A percentile compares a stretch with the other conserved stretches of the same genome.
Evolutionary conservation across 1,140 invertebrate genomes (phyloP).

Genomic region (Eufriesea mexicana): DNA sequence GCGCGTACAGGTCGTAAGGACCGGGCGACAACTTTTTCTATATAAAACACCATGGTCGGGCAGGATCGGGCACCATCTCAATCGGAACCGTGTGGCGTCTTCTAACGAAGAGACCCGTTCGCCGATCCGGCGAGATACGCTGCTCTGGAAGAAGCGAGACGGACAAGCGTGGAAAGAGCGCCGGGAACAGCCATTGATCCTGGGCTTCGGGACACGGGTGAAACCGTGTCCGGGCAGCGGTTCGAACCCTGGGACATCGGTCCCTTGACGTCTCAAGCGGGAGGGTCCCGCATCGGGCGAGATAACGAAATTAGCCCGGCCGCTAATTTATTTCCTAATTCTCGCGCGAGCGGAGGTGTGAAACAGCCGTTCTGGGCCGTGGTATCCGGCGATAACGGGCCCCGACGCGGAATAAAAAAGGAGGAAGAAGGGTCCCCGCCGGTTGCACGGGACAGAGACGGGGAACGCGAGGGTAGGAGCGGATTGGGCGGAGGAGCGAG

Average conservation of each 20-base stretch:
- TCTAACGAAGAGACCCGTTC: conserved; percentile 59
- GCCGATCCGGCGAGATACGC: conserved; percentile 30
- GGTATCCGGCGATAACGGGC: conserved; percentile 69
- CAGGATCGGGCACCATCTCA: conserved; percentile 27
- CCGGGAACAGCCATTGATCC: conserved; percentile 57
- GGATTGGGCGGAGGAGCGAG: conserved; percentile 29
- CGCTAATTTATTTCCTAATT: conserved; percentile 82
- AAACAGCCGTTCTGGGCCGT: conserved; percentile 79
- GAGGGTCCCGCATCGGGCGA: conserved; percentile 72
- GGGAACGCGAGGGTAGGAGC: conserved; percentile 46
- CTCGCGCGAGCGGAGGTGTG: conserved; percentile 80
- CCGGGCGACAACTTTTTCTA: conserved; percentile 9
- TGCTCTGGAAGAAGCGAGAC: conserved; percentile 9
- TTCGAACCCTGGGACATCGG: conserved; percentile 58
- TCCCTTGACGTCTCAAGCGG: conserved; percentile 76
- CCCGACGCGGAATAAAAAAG: conserved; percentile 61
- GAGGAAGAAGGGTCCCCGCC: conserved; percentile 27
- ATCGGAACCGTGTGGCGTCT: conserved; percentile 58
- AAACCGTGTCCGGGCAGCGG: conserved; percentile 55
- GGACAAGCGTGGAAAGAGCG: conserved; percentile 11
- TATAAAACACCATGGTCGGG: background rate
- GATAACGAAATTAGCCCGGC: conserved; percentile 82
- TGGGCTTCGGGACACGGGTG: conserved; percentile 56
- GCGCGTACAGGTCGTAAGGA: no score
- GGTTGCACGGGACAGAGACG: conserved; percentile 40